Base-by-base conservation (phyloP, 1,140 invertebrate genomes). In the Leptinotarsa undecemlineata region DNA sequence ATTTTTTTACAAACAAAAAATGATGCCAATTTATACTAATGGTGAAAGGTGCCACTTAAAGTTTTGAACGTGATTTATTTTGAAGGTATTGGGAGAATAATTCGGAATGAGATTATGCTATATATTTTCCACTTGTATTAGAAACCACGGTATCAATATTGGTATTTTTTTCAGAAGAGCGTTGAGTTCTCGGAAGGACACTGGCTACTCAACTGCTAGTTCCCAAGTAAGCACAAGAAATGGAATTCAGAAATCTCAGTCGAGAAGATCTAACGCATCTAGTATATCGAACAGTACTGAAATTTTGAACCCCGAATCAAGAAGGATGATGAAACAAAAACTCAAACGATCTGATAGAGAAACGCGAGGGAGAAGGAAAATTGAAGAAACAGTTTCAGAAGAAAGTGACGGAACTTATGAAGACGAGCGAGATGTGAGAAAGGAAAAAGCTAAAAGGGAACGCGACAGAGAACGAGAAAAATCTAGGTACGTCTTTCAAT, bases 121-220 rank as follows among this genome's bases (percentile, higher is more conserved):
- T 8, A 33, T 33, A 33, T 33, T 33, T 33, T 8, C 6, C 33
- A 33, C 33, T 11, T 42, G 33, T 42, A 42, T 42, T 42, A 42
- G 6, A 42, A 42, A 42, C 33, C 33, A 42, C 8, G 33, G 1
- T 11, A 42, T 11, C 2, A 42, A 11, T 8, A 57, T 19, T 57
- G 51, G 1, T n/a, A 17, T 15, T 71, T 64, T 67, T 81, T 79
- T 79, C 72, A 78, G 63, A 72, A 85, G 73, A 75, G 79, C 69
- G 57, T 87, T 84, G 84, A 85, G 75, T 81, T 85, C 78, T 48
- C 79, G 83, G 8, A 90, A 91, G 80, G 90, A 91, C 73, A 90
- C 90, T 0, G 90, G 89, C 20, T 90, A 91, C 77, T 91, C 90
- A 0, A 91, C 90, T 11, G 90, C 88, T 20, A 90, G 89, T 81